Percentiles rank a stretch among this genome's conserved stretches.
Conservation (phyloP, 2,888 invertebrate species). For the Spialia ferax region DNA sequence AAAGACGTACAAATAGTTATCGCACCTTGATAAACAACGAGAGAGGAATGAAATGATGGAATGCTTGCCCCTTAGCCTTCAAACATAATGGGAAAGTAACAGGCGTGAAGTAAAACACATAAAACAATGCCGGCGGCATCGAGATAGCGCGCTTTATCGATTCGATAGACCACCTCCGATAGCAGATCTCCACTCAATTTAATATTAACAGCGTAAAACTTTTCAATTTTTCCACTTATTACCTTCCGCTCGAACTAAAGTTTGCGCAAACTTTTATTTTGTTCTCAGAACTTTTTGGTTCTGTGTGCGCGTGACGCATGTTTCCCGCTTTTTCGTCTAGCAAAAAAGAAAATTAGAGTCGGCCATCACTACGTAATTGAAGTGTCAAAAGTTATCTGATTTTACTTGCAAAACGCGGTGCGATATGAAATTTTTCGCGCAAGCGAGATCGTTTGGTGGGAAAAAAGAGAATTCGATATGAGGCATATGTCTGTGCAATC, state of each 20-base stretch:
- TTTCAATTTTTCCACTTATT: constrained; percentile 74
- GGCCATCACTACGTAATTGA: constrained; percentile 84
- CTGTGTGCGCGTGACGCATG: constrained; percentile 79
- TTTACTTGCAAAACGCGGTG: constrained; percentile 85
- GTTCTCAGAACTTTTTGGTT: constrained; percentile 68
- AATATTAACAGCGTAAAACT: constrained; percentile 72
- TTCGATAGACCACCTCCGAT: constrained; percentile 10
- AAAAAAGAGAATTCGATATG: constrained; percentile 85
- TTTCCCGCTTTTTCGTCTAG: constrained; percentile 63
- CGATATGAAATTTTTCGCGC: constrained; percentile 84
- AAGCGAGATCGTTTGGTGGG: constrained; percentile 72
- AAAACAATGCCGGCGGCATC: constrained; percentile 59
- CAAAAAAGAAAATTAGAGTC: constrained; percentile 71
- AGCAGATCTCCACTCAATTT: constrained; percentile 55
- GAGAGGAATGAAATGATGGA: constrained; percentile 63
- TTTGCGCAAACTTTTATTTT: constrained; percentile 68
- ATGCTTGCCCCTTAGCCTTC: constrained; percentile 56
- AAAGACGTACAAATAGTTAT: constrained; percentile 57
- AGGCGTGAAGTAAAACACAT: constrained; percentile 73
- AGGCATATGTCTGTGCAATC: constrained; percentile 79
- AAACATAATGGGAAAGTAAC: constrained; percentile 71
- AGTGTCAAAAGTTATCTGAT: constrained; percentile 87
- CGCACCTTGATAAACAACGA: background rate
- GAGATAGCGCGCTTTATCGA: constrained; percentile 23
- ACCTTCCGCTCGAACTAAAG: constrained; percentile 61